phyloP scores from a whole-genome alignment of 2,797 vertebrate genomes.

The Brachyrhaphis roseni region DNA sequence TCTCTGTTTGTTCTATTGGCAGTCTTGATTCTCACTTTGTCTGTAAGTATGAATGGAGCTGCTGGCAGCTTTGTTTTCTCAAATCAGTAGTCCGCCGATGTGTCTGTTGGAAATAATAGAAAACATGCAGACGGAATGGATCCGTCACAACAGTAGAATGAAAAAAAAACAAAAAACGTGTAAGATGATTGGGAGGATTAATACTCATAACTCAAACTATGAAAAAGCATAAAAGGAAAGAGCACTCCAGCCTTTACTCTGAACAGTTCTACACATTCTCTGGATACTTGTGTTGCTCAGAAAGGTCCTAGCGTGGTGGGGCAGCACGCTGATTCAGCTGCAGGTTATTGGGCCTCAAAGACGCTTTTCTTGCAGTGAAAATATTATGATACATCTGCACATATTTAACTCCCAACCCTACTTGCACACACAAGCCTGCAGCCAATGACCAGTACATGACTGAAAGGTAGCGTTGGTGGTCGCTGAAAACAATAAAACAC shows the following conservation, averaged over 20 bases:
- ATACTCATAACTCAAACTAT: background rate
- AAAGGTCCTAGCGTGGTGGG: conserved; percentile 69
- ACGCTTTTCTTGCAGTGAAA: conserved; percentile 79
- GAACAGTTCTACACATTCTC: conserved; percentile 54
- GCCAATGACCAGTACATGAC: background rate
- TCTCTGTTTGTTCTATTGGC: conserved; percentile 55
- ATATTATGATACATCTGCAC: conserved; percentile 86
- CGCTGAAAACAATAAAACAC: background rate
- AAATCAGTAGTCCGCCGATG: conserved; percentile 22
- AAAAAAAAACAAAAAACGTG: background rate
- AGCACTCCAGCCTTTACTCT: conserved; percentile 19
- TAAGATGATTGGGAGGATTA: background rate
- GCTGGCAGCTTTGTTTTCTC: conserved; percentile 20
- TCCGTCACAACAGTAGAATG: conserved; percentile 15
- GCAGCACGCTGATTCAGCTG: conserved; percentile 83
- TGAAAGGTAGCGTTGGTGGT: conserved; percentile 10
- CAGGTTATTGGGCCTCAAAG: conserved; percentile 82
- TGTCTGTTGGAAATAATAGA: conserved; percentile 5
- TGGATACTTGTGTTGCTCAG: conserved; percentile 55
- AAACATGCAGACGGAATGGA: conserved; percentile 14
- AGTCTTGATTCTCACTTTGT: conserved; percentile 35
- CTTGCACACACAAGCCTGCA: conserved; percentile 24
- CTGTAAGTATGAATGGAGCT: conserved; percentile 11
- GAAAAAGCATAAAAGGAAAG: background rate
- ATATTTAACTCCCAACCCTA: conserved; percentile 72